phyloP scores from a whole-genome alignment of 1,140 invertebrate genomes.

The Drosophila gunungcola region DNA sequence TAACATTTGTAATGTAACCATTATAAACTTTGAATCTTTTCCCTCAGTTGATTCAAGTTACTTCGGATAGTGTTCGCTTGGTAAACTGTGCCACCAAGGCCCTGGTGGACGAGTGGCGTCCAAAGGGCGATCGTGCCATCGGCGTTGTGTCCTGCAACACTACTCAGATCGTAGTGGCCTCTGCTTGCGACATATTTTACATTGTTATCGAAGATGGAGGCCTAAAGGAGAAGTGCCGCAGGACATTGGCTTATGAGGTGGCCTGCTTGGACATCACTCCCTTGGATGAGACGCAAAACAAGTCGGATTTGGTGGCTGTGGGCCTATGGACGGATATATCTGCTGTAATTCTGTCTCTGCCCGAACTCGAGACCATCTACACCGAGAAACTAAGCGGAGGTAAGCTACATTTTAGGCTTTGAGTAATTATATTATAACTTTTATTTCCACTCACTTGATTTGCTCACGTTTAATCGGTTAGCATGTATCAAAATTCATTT shows the following conservation, averaged over 20 bases:
- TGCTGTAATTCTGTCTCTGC: slow-evolving; percentile 92
- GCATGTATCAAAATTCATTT: too few species aligned
- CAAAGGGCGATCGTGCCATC: slow-evolving; percentile 90
- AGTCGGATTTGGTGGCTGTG: slow-evolving; percentile 93
- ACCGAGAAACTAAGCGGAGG: slow-evolving; percentile 94
- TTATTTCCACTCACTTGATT: too few species aligned
- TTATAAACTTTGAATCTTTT: background rate
- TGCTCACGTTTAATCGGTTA: too few species aligned
- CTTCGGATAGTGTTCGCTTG: slow-evolving; percentile 89
- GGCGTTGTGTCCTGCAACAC: slow-evolving; percentile 95
- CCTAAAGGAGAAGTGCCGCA: slow-evolving; percentile 87
- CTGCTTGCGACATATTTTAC: slow-evolving; percentile 95
- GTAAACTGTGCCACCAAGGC: slow-evolving; percentile 89
- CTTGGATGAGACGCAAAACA: slow-evolving; percentile 87
- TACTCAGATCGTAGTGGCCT: slow-evolving; percentile 94
- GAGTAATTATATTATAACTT: too few species aligned
- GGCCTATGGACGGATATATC: slow-evolving; percentile 99
- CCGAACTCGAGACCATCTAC: slow-evolving; percentile 91
- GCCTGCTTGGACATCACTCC: slow-evolving; percentile 98
- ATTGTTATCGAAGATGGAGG: slow-evolving; percentile 91
- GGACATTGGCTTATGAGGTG: slow-evolving; percentile 89
- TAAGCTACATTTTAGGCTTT: slow-evolving; percentile 6
- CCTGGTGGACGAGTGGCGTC: slow-evolving; percentile 92
- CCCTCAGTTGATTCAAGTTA: slow-evolving; percentile 87
- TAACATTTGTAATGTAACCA: background rate